Evolutionary conservation across 2,113 vertebrate species (phyloP), one percentile per base, ranked within the genome.

Genomic region (Pituophis catenifer): DNA sequence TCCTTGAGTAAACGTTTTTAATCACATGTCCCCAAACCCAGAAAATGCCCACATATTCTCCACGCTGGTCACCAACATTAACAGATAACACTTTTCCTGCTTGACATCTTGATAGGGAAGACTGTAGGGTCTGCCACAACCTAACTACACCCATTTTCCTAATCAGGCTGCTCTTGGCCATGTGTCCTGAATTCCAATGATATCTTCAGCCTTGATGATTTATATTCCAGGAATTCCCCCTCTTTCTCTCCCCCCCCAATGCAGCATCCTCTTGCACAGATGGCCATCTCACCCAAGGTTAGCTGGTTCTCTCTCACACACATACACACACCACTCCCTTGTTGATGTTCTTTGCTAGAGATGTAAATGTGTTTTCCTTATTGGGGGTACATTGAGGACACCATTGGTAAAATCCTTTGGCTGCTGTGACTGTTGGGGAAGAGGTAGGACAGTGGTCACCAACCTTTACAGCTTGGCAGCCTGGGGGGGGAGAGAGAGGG

Each of bases 401-500:
- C 17, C 17, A 0, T 15, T 38, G 33, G 75, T 81, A 81, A 81
- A 81, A 44, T 81, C 33, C 33, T 81, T 81, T 38, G 75, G 75
- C 33, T 81, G 15, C 75, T 81, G 75, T 81, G 33, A 38, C 8
- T 44, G 8, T 81, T 44, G 33, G 33, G 33, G 8, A 81, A 38
- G 6, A 75, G n/a, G 62, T 5, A 65, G 62, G 26, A 4, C 26
- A 59, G 58, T 5, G 23, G 21, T 58, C 57, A 1, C 7, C 57
- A 58, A 8, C 7, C 21, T 21, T 57, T 57, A 57, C 17, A 57
- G 57, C 19, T 59, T 59, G 23, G 58, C 58, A 59, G 2, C 21
- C 23, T 0, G 1, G 8, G 19, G 58, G 58, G 23, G 0, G 19
- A 5, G 8, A 7, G 58, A 24, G 21, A 24, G 7, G 2, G 15